Evolutionary conservation across 2,797 vertebrate genomes (phyloP), one percentile per base, ranked within the genome.

Genomic region (Ispidina picta): DNA sequence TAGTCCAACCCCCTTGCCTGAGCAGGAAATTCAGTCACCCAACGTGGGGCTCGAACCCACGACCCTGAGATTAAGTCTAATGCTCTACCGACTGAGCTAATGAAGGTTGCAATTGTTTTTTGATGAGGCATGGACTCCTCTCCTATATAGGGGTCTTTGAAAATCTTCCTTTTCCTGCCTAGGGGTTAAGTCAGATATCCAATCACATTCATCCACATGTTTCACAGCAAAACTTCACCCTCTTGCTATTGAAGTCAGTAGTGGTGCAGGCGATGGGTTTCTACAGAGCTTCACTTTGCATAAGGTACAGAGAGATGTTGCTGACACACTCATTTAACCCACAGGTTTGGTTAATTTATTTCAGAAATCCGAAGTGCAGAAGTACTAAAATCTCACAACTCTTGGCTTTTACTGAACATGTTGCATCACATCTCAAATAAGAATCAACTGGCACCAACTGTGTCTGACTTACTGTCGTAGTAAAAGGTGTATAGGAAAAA

Each of bases 401-500:
- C 23, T 92, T 43, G 77, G 31, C 35, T 86, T 94, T 78, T 83
- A 60, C 59, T 59, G 71, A 55, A 62, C 78, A 56, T 28, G 13
- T 84, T 81, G 83, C 19, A 15, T 83, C 88, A 64, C 84, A 63
- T 68, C 86, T 91, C 81, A 64, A 84, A 41, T 71, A 89, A 81
- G 83, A 81, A 89, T 95, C 72, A 81, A 48, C 66, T 86, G 70
- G 35, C n/a, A 73, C 81, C 93, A 92, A 62, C 71, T 74, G 2
- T 76, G 68, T 93, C 92, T 89, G 85, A 93, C 80, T 96, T 95
- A 89, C 48, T 77, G 33, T 96, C 10, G 28, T 93, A 75, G 52
- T 95, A 90, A 65, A 71, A 89, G 86, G 56, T 90, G 39, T 13
- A 39, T 63, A 91, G 75, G 75, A 78, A 95, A 95, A 49, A 96